Conservation (phyloP, 2,888 invertebrate genomes). For the Amphipoea oculea region DNA sequence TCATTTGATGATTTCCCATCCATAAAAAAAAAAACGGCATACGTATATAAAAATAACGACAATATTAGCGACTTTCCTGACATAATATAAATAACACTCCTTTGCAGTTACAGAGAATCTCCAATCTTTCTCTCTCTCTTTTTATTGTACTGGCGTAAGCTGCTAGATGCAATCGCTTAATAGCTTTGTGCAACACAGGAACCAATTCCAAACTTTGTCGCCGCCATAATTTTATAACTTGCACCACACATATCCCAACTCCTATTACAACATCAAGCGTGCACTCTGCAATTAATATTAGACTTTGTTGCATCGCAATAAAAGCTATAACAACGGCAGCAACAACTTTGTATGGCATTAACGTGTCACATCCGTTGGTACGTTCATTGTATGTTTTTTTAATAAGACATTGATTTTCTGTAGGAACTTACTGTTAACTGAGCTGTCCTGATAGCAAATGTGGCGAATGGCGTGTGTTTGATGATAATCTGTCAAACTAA, state of each 20-base stretch:
- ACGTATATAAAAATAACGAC: neutral
- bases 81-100: neutral
- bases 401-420: conserved; percentile 84
- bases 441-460: conserved; percentile 39
- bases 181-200: conserved; percentile 15
- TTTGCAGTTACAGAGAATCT: neutral
- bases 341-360: conserved; percentile 69
- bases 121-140: neutral
- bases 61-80: neutral
- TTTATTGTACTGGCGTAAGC: neutral
- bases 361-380: conserved; percentile 80
- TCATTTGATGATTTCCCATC: no score
- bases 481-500: neutral
- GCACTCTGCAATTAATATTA: conserved; percentile 73
- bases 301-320: conserved; percentile 79
- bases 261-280: conserved; percentile 57
- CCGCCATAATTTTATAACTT: conserved; percentile 54
- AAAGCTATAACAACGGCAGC: conserved; percentile 68
- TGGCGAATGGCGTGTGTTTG: conserved; percentile 12
- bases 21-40: no score
- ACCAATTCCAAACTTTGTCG: conserved; percentile 27
- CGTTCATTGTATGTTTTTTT: conserved; percentile 80
- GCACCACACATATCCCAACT: conserved; percentile 60
- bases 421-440: conserved; percentile 49
- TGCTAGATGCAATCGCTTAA: conserved; percentile 3